Percentiles rank a stretch among this genome's conserved stretches.
phyloP scores from a whole-genome alignment of 2,113 vertebrate genomes.

The Pycnonotus jocosus region DNA sequence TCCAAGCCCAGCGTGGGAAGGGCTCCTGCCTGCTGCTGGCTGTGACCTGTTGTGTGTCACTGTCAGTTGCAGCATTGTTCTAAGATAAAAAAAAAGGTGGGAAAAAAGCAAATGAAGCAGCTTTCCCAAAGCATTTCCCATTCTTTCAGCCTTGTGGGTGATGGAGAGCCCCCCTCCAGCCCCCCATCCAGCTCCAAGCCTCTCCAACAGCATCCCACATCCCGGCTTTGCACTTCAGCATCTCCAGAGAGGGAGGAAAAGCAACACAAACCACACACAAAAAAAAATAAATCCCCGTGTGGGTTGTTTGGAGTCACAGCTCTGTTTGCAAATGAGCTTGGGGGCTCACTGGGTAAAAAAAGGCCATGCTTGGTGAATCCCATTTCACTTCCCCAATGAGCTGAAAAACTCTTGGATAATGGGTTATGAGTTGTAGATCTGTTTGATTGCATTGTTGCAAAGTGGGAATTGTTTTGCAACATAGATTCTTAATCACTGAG shows the following conservation, averaged over 20 bases:
- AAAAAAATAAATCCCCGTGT: not conserved
- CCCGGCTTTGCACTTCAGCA: not conserved
- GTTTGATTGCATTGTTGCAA: constrained; percentile 82
- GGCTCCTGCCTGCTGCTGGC: not conserved
- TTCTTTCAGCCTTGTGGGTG: not conserved
- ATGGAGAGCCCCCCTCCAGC: not conserved
- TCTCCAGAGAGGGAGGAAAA: not conserved
- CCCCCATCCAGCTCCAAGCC: not conserved
- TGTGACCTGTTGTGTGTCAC: fast-evolving
- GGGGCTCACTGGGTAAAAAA: constrained; percentile 48
- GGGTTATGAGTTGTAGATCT: constrained; percentile 80
- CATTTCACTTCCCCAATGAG: constrained; percentile 74
- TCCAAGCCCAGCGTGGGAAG: fast-evolving
- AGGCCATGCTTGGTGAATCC: constrained; percentile 69
- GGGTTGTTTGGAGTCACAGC: constrained; percentile 55
- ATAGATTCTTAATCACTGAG: constrained; percentile 83
- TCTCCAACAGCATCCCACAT: not conserved
- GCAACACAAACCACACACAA: not conserved
- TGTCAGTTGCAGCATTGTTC: fast-evolving
- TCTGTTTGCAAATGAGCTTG: constrained; percentile 72
- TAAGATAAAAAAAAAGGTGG: fast-evolving
- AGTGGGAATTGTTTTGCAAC: constrained; percentile 85
- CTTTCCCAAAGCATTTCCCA: not conserved
- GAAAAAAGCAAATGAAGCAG: not conserved
- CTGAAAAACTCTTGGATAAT: constrained; percentile 75